Base-by-base conservation (phyloP, 2,113 vertebrate genomes). In the Thermophis baileyi region DNA sequence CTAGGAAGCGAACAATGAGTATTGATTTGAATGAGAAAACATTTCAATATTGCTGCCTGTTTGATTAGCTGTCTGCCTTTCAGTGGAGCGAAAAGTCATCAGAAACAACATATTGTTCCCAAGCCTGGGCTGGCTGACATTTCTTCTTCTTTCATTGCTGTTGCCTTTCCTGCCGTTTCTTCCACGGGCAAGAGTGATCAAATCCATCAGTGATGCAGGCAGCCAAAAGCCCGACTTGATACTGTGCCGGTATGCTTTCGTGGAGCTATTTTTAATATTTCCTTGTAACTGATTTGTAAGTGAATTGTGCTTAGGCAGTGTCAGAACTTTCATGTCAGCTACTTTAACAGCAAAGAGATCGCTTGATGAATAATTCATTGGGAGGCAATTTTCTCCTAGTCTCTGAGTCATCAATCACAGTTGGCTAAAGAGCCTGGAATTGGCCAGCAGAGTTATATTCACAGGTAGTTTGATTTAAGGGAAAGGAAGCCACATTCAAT, bases 391-490 rank as follows among this genome's bases (percentile, higher is more conserved):
- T 99, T 98, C 98, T 98, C 98, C 98, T 98, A 98, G 98, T 98
- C 98, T 98, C 98, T 98, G 98, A 99, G 98, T 99, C 98, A 99
- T 99, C 98, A 99, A 98, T 99, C 98, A 99, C 98, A 98, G 98
- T 98, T 98, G 98, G 98, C 98, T 98, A 98, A 98, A 98, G 98
- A 98, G 98, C 98, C 97, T 98, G 97, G 98, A 98, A 98, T 98
- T 98, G 98, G 98, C 98, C 98, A 98, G 98, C 97, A 97, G 97
- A 98, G 98, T 97, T 97, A 98, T 98, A 98, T 98, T 98, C 98
- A 97, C 98, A 98, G 98, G 98, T 98, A 98, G 97, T 97, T 98
- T 98, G 98, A 98, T 98, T 98, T 87, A 98, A 97, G 97, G 98
- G 97, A 98, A 98, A 97, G 97, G 98, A 96, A 98, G 97, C 97